A percentile compares a stretch with the other conserved stretches of the same genome.
Conservation (phyloP, 1,140 invertebrate species). For the Phymorhynchus buccinoides region DNA sequence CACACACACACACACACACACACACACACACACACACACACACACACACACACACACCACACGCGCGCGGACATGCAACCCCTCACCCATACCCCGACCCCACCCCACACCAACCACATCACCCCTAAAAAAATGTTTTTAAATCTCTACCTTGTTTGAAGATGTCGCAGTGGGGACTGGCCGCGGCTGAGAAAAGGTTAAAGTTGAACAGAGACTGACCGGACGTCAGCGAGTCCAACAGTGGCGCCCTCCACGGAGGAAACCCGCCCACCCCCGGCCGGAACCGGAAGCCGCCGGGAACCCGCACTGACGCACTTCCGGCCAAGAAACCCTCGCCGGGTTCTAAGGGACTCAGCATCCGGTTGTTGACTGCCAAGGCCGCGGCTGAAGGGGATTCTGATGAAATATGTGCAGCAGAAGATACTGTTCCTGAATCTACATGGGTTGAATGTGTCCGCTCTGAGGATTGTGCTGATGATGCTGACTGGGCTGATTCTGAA, state of each 20-base stretch:
- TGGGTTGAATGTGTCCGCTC: background rate
- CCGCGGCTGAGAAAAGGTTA: conserved; percentile 41
- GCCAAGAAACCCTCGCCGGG: background rate
- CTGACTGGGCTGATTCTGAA: no score
- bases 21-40: no score
- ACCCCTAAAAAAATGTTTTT: no score
- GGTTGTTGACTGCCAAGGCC: background rate
- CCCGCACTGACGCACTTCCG: conserved; percentile 2
- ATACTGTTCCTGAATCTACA: no score
- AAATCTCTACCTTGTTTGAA: conserved; percentile 26
- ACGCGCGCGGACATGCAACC: no score
- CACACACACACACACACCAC: no score
- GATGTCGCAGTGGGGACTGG: conserved; percentile 27
- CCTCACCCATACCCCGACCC: background rate
- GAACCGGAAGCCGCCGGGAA: conserved; percentile 25
- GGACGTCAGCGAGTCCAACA: conserved; percentile 43
- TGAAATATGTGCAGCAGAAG: no score
- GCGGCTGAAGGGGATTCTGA: no score
- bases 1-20: no score
- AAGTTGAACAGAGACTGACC: conserved; percentile 46
- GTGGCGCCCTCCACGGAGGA: conserved; percentile 35
- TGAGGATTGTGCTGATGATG: no score
- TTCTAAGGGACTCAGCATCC: conserved; percentile 3
- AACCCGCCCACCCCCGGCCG: background rate
- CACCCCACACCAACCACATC: background rate